Conservation (phyloP, 2,888 invertebrate genomes). For the Sclerodermus sp. region DNA sequence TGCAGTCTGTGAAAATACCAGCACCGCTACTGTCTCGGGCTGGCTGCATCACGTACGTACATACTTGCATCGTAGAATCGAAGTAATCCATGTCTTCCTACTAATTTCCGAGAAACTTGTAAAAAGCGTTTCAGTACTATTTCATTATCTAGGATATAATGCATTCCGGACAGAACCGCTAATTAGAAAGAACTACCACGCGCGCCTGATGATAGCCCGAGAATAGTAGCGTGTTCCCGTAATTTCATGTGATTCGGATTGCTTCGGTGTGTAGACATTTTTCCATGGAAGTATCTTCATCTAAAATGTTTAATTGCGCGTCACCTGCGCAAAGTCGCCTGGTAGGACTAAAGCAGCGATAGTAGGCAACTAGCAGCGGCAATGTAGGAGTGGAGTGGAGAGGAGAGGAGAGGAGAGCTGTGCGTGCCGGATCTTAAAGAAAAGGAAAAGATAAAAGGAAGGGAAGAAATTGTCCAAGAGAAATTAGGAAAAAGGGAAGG, state of each 20-base stretch:
- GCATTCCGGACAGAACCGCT: not conserved
- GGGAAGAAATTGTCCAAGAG: too few relatives aligned
- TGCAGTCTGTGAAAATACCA: too few relatives aligned
- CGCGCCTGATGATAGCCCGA: not conserved
- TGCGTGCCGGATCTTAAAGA: too few relatives aligned
- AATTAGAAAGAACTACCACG: not conserved
- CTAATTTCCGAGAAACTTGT: not conserved
- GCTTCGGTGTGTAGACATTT: not conserved
- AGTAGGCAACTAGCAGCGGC: too few relatives aligned
- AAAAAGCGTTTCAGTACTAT: not conserved
- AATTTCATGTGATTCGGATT: not conserved
- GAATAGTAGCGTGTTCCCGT: not conserved
- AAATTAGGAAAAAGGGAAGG: not conserved
- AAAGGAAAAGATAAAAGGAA: too few relatives aligned
- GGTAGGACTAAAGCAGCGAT: too few relatives aligned
- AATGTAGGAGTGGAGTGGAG: too few relatives aligned
- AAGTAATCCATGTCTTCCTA: too few relatives aligned
- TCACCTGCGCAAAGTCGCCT: not conserved
- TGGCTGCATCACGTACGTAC: too few relatives aligned
- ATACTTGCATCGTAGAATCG: too few relatives aligned
- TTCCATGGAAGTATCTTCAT: not conserved
- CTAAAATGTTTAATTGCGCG: not conserved
- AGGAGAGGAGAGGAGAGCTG: too few relatives aligned
- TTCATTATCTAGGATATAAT: not conserved
- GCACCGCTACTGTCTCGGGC: too few relatives aligned